Evolutionary conservation across 30 jellyfish, hydroid and myxozoan species (phyloP).

Genomic region (Mastigias papua): DNA sequence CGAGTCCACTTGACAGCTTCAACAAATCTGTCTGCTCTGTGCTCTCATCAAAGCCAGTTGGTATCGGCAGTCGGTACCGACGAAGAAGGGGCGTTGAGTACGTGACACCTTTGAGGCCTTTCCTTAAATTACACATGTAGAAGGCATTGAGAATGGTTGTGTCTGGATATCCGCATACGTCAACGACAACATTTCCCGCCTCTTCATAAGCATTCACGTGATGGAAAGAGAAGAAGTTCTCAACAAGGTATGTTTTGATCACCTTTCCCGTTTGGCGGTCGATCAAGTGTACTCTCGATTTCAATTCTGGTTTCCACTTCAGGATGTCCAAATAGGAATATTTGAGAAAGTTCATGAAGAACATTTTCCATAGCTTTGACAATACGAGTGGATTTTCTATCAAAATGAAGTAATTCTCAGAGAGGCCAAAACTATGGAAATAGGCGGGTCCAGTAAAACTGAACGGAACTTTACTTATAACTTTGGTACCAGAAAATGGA

Average conservation of each 20-base stretch:
- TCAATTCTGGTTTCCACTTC: constrained; percentile 76
- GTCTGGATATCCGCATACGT: constrained; percentile 83
- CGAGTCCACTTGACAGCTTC: constrained; percentile 6
- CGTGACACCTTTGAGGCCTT: constrained; percentile 59
- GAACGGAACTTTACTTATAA: constrained; percentile 55
- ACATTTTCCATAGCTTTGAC: constrained; percentile 46
- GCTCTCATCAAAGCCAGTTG: neutral
- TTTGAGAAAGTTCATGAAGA: constrained; percentile 70
- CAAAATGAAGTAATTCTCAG: constrained; percentile 65
- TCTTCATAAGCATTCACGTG: constrained; percentile 84
- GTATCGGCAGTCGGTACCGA: constrained; percentile 71
- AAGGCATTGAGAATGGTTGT: constrained; percentile 74
- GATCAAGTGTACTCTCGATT: constrained; percentile 69
- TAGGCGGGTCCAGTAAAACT: constrained; percentile 74
- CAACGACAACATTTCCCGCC: constrained; percentile 56
- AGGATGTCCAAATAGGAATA: constrained; percentile 68
- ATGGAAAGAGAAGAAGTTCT: constrained; percentile 73
- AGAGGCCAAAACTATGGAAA: constrained; percentile 82
- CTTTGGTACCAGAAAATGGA: constrained; percentile 65
- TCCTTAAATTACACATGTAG: constrained; percentile 60
- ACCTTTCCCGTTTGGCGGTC: constrained; percentile 67
- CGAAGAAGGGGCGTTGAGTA: constrained; percentile 59
- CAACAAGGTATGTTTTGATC: constrained; percentile 48
- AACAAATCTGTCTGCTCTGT: constrained; percentile 31
- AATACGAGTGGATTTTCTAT: constrained; percentile 76